Conservation (phyloP, 2,797 vertebrate species). For the Rousettus madagascariensis region DNA sequence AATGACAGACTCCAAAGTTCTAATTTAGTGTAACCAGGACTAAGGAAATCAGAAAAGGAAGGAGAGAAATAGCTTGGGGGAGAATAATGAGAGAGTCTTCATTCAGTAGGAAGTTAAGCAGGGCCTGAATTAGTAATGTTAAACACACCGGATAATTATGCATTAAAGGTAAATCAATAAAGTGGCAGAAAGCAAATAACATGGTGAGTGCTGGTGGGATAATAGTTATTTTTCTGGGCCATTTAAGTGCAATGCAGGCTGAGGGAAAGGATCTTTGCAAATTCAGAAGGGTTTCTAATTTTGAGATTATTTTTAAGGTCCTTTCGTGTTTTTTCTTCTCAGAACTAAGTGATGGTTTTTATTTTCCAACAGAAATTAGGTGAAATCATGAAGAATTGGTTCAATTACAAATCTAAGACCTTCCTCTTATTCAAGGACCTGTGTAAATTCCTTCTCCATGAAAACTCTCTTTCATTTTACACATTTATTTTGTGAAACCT, state of each 20-base stretch:
- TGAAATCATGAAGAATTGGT: neutral
- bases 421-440: neutral
- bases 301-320: neutral
- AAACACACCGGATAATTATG: slow-evolving; percentile 63
- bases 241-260: slow-evolving; percentile 4
- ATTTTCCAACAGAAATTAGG: neutral
- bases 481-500: neutral
- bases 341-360: neutral
- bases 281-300: neutral
- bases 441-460: neutral
- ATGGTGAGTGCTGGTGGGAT: slow-evolving; percentile 33
- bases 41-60: slow-evolving; percentile 24
- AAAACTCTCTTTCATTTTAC: neutral
- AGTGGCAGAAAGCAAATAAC: slow-evolving; percentile 58
- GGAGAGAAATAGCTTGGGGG: neutral
- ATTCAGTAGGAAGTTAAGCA: slow-evolving; percentile 40
- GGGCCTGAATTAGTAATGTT: slow-evolving; percentile 57
- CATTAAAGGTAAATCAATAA: slow-evolving; percentile 70
- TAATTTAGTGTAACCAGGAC: slow-evolving; percentile 46
- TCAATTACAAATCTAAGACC: neutral
- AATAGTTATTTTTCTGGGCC: slow-evolving; percentile 60
- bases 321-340: neutral
- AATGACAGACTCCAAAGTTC: slow-evolving; percentile 30
- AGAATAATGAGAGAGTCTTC: slow-evolving; percentile 51
- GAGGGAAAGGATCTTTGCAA: neutral